Conservation (phyloP, 1,140 invertebrate genomes). For the Andricus grossulariae region DNA sequence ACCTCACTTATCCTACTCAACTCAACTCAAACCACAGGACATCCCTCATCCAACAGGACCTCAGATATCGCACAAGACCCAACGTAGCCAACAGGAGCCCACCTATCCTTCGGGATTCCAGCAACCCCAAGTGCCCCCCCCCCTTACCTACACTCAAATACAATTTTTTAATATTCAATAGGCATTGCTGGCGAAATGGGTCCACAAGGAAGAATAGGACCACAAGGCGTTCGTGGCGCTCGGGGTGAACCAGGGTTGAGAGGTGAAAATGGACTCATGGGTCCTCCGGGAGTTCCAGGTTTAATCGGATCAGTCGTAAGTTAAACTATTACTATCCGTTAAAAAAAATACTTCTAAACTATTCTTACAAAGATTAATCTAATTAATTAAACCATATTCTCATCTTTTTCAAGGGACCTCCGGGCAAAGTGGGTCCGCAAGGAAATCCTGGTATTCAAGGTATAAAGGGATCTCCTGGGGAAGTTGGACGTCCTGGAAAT, state of each 20-base stretch:
- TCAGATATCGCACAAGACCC: too few species aligned
- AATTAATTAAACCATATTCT: not conserved
- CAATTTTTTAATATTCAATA: slow-evolving; percentile 40
- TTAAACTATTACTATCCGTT: not conserved
- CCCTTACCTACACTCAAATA: too few species aligned
- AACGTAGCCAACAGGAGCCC: too few species aligned
- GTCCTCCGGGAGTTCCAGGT: slow-evolving; percentile 58
- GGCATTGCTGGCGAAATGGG: slow-evolving; percentile 80
- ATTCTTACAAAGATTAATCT: too few species aligned
- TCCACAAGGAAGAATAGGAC: slow-evolving; percentile 79
- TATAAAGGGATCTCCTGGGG: slow-evolving; percentile 83
- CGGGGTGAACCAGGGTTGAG: slow-evolving; percentile 76
- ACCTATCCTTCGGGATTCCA: too few species aligned
- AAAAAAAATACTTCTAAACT: too few species aligned
- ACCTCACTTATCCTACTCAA: too few species aligned
- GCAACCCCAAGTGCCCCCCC: too few species aligned
- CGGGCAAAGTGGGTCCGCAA: slow-evolving; percentile 77
- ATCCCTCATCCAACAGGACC: too few species aligned
- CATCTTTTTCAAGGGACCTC: slow-evolving; percentile 74
- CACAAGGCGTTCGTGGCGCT: slow-evolving; percentile 83
- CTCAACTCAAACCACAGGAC: too few species aligned
- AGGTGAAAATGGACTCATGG: slow-evolving; percentile 73
- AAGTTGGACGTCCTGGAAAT: slow-evolving; percentile 82
- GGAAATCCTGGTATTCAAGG: slow-evolving; percentile 84
- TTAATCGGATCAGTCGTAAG: slow-evolving; percentile 50